Evolutionary conservation across 30 jellyfish, hydroid and myxozoan species (phyloP).

Genomic region (Aurelia aurita): DNA sequence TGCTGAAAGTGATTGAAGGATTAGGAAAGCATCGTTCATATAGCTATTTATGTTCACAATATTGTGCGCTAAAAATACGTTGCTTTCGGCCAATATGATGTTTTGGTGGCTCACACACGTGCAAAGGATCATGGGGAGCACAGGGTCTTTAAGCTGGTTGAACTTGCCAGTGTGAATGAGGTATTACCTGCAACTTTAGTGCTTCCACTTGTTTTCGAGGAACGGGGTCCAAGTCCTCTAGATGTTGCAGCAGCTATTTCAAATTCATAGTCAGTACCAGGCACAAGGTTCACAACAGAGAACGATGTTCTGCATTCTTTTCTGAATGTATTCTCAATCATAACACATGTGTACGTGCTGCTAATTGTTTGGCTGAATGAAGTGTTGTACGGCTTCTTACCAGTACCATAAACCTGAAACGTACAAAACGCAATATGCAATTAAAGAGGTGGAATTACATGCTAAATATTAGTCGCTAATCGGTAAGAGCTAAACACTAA

Average conservation of each 20-base stretch:
- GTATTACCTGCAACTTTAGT: slow-evolving; percentile 62
- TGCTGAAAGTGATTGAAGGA: too few relatives aligned
- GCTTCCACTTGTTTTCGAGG: slow-evolving; percentile 8
- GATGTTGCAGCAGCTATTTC: slow-evolving; percentile 62
- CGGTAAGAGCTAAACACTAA: too few relatives aligned
- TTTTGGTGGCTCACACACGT: too few relatives aligned
- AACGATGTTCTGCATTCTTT: slow-evolving; percentile 8
- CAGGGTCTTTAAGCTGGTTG: too few relatives aligned
- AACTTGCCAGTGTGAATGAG: too few relatives aligned
- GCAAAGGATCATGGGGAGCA: too few relatives aligned
- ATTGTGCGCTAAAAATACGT: too few relatives aligned
- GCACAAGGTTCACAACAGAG: not conserved
- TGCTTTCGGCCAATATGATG: too few relatives aligned
- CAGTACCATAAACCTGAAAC: slow-evolving; percentile 40
- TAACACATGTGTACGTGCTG: not conserved
- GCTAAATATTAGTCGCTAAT: too few relatives aligned
- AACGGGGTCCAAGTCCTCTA: slow-evolving; percentile 53
- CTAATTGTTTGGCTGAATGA: slow-evolving; percentile 21
- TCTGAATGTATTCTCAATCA: not conserved
- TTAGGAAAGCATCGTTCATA: too few relatives aligned
- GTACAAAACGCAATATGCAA: not conserved
- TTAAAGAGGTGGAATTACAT: not conserved
- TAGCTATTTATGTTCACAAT: too few relatives aligned
- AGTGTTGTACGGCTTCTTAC: slow-evolving; percentile 57
- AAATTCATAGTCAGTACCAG: slow-evolving; percentile 54